phyloP scores from a whole-genome alignment of 2,113 vertebrate species.

The Pelobates fuscus region DNA sequence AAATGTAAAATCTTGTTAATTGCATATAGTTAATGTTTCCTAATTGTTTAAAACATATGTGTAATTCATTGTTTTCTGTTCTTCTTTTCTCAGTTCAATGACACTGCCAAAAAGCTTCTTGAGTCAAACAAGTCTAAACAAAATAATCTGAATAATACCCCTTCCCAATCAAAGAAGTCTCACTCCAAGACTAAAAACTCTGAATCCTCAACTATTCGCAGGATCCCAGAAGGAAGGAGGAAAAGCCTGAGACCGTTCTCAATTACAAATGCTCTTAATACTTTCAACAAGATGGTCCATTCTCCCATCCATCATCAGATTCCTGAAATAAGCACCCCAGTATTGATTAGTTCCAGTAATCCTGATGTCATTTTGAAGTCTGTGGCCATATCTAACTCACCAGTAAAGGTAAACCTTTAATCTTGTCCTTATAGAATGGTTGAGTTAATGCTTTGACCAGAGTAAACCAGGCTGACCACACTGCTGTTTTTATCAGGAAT shows the following conservation, averaged over 20 bases:
- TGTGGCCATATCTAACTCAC: constrained; percentile 56
- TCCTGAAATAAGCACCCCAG: constrained; percentile 67
- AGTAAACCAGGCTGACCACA: too few relatives aligned
- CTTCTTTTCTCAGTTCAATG: constrained; percentile 72
- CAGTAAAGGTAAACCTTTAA: constrained; percentile 72
- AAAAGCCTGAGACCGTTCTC: constrained; percentile 73
- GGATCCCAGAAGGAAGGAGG: constrained; percentile 66
- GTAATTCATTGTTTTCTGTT: constrained; percentile 47
- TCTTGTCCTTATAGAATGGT: neutral
- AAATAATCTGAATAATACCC: constrained; percentile 46
- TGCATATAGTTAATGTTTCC: too few relatives aligned
- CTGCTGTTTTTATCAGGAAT: too few relatives aligned
- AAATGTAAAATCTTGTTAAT: too few relatives aligned
- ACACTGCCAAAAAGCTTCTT: constrained; percentile 75
- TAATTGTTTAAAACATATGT: too few relatives aligned
- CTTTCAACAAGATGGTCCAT: constrained; percentile 72
- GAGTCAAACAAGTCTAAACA: constrained; percentile 70
- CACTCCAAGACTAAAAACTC: constrained; percentile 58
- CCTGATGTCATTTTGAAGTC: constrained; percentile 66
- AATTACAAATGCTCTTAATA: constrained; percentile 73
- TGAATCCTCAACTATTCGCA: constrained; percentile 52
- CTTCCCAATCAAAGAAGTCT: constrained; percentile 57
- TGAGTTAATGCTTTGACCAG: too few relatives aligned
- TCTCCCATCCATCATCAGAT: constrained; percentile 58
- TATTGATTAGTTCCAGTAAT: constrained; percentile 77